Base-by-base conservation (phyloP, 37 sponge, comb jelly and placozoan genomes). In the Chondrosia reniformis region DNA sequence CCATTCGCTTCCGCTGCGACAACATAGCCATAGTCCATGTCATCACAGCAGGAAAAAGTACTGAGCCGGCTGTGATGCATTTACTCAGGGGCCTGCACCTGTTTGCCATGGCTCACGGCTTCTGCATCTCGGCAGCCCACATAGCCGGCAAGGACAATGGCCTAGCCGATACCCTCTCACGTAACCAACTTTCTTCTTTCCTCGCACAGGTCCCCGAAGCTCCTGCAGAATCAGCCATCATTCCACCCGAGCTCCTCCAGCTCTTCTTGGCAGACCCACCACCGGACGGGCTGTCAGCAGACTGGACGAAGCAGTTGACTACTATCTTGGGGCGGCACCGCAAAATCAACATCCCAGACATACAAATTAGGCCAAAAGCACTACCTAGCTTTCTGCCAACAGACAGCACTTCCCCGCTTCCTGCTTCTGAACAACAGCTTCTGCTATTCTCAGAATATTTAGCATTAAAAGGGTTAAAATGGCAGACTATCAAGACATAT, bases 111-210 rank as follows among this genome's bases (percentile, higher is more conserved):
- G 61, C 31, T 21, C 72, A 36, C 58, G 25, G 63, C 7, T 67
- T 89, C 54, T 0, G 1, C 5, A 0, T 77, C 0, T 4, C 25
- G 10, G 85, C 82, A 22, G 0, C 33, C 27, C 89, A 89, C 73
- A 81, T 84, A 3, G 27, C 67, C 0, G 82, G 85, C 0, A 36
- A 9, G 0, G 19, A 76, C 2, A 84, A 88, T 55, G 33, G 17
- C 55, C 15, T 74, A 2, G 88, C 88, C 12, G 88, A 88, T 74
- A 80, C 88, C 7, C 44, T 88, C 0, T 88, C 84, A 30, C 33
- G 87, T 24, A 30, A 59, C 32, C 56, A 83, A 6, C 3, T 62
- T 1, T 0, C 0, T 28, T 12, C 15, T 0, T 67, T 74, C 67
- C 40, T n/a, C 4, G 61, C 81, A 2, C 80, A 33, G 21, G 37